Conservation (phyloP, 2,888 invertebrate species). For the Punctoribates punctum region DNA sequence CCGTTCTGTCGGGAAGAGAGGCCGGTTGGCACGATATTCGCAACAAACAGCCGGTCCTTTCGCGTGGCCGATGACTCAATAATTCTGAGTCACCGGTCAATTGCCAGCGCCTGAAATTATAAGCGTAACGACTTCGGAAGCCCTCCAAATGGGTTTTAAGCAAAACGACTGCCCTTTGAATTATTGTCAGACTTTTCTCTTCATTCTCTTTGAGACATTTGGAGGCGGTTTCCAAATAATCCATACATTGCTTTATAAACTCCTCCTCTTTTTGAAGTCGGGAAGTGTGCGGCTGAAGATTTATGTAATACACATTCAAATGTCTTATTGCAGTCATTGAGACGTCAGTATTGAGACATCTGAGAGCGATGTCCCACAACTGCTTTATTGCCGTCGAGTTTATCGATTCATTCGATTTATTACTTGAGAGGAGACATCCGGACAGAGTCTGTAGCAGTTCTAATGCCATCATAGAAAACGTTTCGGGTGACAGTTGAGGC, state of each 20-base stretch:
- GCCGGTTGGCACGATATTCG: conserved; percentile 81
- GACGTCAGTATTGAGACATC: conserved; percentile 86
- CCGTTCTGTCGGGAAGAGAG: conserved; percentile 56
- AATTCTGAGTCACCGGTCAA: conserved; percentile 70
- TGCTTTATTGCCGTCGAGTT: conserved; percentile 73
- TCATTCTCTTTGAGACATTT: conserved; percentile 57
- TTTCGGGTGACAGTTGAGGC: conserved; percentile 80
- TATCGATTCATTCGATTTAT: not conserved
- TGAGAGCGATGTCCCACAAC: conserved; percentile 86
- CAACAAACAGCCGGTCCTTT: conserved; percentile 63
- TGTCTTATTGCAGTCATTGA: conserved; percentile 92
- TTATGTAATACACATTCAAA: conserved; percentile 86
- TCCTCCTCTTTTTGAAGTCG: conserved; percentile 81
- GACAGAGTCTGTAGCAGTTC: conserved; percentile 80
- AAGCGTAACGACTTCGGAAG: conserved; percentile 76
- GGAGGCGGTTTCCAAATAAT: conserved; percentile 77
- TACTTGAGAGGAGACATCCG: conserved; percentile 36
- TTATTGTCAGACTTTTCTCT: conserved; percentile 78
- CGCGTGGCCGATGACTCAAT: conserved; percentile 68
- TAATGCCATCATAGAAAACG: conserved; percentile 84
- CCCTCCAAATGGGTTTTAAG: conserved; percentile 90
- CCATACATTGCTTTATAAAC: conserved; percentile 90
- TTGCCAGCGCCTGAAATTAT: conserved; percentile 82
- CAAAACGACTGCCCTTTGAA: conserved; percentile 80
- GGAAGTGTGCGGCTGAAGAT: conserved; percentile 22